phyloP scores from a whole-genome alignment of 1,140 invertebrate species.

The Ooceraea biroi region DNA sequence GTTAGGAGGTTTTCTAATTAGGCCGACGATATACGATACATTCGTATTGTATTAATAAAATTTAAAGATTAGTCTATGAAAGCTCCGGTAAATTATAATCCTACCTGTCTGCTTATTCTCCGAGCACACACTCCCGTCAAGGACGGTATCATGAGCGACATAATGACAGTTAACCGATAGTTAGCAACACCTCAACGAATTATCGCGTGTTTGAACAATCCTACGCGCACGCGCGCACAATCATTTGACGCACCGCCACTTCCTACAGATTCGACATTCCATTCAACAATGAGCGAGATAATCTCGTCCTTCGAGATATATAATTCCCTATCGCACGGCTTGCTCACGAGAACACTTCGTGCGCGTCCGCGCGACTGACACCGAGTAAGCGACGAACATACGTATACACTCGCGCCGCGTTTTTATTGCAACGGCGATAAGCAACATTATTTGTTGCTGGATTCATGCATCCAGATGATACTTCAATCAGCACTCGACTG shows the following conservation, averaged over 20 bases:
- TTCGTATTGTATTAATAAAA: too few species aligned
- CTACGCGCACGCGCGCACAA: background rate
- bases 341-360: constrained; percentile 17
- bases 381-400: constrained; percentile 49
- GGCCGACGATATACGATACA: too few species aligned
- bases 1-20: too few species aligned
- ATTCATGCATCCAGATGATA: constrained; percentile 15
- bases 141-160: constrained; percentile 30
- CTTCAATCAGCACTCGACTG: constrained; percentile 14
- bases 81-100: too few species aligned
- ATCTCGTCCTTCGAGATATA: background rate
- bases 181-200: background rate
- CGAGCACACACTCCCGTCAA: background rate
- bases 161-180: constrained; percentile 29
- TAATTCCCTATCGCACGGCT: background rate
- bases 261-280: background rate
- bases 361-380: background rate
- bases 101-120: constrained; percentile 60
- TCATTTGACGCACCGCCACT: background rate
- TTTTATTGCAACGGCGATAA: constrained; percentile 51
- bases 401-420: constrained; percentile 11
- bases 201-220: background rate
- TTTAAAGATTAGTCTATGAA: too few species aligned
- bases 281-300: background rate
- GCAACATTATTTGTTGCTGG: background rate